These are phyloP conservation scores for Gasteruption jaculator DNA, from an alignment of 2,888 invertebrate genomes.

Conservation along the genomic window DNA sequence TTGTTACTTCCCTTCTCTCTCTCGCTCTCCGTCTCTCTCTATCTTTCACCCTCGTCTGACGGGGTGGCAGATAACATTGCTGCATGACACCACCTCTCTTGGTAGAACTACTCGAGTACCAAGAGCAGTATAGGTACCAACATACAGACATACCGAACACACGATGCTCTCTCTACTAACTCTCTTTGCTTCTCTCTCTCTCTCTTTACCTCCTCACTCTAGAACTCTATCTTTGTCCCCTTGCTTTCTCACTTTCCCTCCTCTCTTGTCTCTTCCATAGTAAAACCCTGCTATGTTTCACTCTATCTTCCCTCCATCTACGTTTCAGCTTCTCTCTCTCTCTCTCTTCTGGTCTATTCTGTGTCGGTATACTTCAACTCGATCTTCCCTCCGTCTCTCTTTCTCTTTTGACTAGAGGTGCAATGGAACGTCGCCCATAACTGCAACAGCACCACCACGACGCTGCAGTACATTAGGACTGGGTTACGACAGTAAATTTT, in stretches of 20 bases:
- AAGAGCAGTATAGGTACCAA: conserved; percentile 32
- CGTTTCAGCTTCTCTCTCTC: conserved; percentile 14
- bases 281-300: conserved; percentile 1
- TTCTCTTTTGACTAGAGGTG: conserved; percentile 24
- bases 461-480: conserved; percentile 48
- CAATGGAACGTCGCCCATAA: conserved; percentile 45
- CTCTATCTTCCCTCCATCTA: conserved; percentile 8
- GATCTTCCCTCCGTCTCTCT: conserved; percentile 17
- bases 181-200: conserved; percentile 19
- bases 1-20: conserved; percentile 20
- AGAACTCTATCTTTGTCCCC: conserved; percentile 12
- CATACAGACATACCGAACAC: conserved; percentile 18
- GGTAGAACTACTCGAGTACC: conserved; percentile 43
- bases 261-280: conserved; percentile 7
- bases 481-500: conserved; percentile 51
- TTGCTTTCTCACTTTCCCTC: conserved; percentile 10
- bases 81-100: conserved; percentile 45
- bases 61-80: conserved; percentile 48
- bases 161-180: conserved; percentile 22
- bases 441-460: conserved; percentile 34
- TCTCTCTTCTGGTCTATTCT: conserved; percentile 5
- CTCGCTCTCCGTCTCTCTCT: conserved; percentile 22
- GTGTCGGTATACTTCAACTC: conserved; percentile 2
- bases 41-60: conserved; percentile 33
- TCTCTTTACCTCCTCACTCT: conserved; percentile 9